These are phyloP conservation scores for Thryonomys swinderianus DNA, from an alignment of 2,113 vertebrate genomes.

Conservation along the genomic window DNA sequence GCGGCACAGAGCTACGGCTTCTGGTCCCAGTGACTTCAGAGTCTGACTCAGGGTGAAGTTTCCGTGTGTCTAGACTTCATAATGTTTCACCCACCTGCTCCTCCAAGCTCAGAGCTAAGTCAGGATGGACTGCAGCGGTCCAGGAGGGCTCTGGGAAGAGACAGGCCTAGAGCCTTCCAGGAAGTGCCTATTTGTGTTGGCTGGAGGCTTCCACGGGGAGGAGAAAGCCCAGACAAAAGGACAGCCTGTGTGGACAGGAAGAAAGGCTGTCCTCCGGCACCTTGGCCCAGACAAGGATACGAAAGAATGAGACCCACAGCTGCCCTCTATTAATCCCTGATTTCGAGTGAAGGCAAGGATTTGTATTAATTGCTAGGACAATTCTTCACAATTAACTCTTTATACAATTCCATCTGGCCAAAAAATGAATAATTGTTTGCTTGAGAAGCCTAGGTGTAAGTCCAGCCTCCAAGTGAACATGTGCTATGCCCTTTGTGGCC, in stretches of 20 bases:
- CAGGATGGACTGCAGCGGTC: neutral
- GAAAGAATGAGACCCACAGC: conserved; percentile 18
- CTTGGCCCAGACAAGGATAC: conserved; percentile 48
- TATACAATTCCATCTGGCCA: conserved; percentile 43
- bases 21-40: neutral
- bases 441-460: conserved; percentile 37
- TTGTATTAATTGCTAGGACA: conserved; percentile 9
- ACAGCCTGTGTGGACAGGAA: conserved; percentile 70
- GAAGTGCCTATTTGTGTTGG: conserved; percentile 75
- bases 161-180: conserved; percentile 54
- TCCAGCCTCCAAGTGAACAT: neutral
- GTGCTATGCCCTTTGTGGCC: conserved; percentile 40
- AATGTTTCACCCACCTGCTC: neutral
- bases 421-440: conserved; percentile 52
- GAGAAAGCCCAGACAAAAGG: conserved; percentile 66
- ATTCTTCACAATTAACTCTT: conserved; percentile 52
- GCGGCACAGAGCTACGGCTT: neutral
- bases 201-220: conserved; percentile 48
- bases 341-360: conserved; percentile 43
- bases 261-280: conserved; percentile 51
- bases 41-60: neutral
- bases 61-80: neutral
- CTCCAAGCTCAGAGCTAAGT: neutral
- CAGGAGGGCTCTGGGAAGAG: neutral
- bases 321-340: conserved; percentile 58